These are phyloP conservation scores for Leucoma salicis DNA, from an alignment of 2,888 invertebrate genomes.

Conservation along the genomic window DNA sequence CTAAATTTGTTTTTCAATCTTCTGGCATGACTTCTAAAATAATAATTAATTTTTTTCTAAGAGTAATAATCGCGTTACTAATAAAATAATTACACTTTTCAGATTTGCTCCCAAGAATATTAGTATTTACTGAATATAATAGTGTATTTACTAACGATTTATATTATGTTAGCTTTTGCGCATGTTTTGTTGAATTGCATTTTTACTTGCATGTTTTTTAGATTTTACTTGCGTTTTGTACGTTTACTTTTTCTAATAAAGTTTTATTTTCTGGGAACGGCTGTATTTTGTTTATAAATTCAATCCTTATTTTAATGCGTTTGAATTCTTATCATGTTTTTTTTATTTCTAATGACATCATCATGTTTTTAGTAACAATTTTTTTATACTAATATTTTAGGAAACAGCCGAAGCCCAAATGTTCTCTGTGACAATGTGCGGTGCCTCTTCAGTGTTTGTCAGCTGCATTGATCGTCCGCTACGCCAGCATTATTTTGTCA, in stretches of 20 bases:
- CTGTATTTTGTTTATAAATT: slow-evolving; percentile 34
- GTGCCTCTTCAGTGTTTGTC: slow-evolving; percentile 48
- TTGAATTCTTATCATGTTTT: background rate
- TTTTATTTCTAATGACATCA: slow-evolving; percentile 1
- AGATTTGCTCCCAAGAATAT: slow-evolving; percentile 80
- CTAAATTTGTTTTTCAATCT: background rate
- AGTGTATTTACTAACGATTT: slow-evolving; percentile 22
- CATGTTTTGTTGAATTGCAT: slow-evolving; percentile 2
- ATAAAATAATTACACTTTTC: slow-evolving; percentile 46
- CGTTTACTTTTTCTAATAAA: slow-evolving; percentile 28
- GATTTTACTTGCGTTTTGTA: slow-evolving; percentile 22
- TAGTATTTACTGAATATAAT: slow-evolving; percentile 63
- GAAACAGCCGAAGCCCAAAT: slow-evolving; percentile 66
- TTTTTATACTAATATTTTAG: slow-evolving; percentile 70
- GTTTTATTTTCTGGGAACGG: slow-evolving; percentile 25
- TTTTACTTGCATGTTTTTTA: slow-evolving; percentile 31
- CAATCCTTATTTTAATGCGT: slow-evolving; percentile 1
- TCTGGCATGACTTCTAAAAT: background rate
- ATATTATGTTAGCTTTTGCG: slow-evolving; percentile 11
- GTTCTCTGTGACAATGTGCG: slow-evolving; percentile 73
- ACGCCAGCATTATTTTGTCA: slow-evolving; percentile 25
- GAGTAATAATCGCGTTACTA: slow-evolving; percentile 3
- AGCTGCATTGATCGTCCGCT: slow-evolving; percentile 44
- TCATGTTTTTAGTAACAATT: slow-evolving; percentile 21
- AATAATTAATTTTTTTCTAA: slow-evolving; percentile 1